A percentile compares a stretch with the other conserved stretches of the same genome.
These are phyloP conservation scores for Saimiri boliviensis DNA, from an alignment of 2,113 vertebrate species.

Conservation along the genomic window DNA sequence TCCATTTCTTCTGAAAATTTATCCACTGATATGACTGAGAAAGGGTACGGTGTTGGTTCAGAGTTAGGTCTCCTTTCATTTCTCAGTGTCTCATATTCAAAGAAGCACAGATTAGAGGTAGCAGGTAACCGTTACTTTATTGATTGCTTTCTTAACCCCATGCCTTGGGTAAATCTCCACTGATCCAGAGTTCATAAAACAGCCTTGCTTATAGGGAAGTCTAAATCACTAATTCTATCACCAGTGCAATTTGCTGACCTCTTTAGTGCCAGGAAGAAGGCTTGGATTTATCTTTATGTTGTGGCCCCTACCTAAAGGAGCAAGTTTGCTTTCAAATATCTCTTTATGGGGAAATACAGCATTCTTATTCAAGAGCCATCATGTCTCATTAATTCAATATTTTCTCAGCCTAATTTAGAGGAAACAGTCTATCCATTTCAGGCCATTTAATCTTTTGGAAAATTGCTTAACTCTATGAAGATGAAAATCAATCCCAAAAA, in stretches of 20 bases:
- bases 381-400: neutral
- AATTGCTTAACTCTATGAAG: neutral
- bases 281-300: constrained; percentile 19
- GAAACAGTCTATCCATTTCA: neutral
- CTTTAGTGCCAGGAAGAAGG: neutral
- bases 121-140: neutral
- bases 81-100: neutral
- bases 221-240: neutral
- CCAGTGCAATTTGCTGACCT: neutral
- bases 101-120: neutral
- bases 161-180: neutral
- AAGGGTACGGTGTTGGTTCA: neutral
- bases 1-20: neutral
- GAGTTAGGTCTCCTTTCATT: neutral
- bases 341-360: neutral
- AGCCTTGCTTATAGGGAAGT: neutral
- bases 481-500: constrained; percentile 10
- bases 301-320: neutral
- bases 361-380: neutral
- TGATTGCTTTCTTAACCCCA: neutral
- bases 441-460: neutral
- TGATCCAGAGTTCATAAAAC: neutral
- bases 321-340: neutral
- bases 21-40: neutral
- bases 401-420: neutral